Base-by-base conservation (phyloP, 2,113 vertebrate genomes). In the Cyprinodon tularosa region DNA sequence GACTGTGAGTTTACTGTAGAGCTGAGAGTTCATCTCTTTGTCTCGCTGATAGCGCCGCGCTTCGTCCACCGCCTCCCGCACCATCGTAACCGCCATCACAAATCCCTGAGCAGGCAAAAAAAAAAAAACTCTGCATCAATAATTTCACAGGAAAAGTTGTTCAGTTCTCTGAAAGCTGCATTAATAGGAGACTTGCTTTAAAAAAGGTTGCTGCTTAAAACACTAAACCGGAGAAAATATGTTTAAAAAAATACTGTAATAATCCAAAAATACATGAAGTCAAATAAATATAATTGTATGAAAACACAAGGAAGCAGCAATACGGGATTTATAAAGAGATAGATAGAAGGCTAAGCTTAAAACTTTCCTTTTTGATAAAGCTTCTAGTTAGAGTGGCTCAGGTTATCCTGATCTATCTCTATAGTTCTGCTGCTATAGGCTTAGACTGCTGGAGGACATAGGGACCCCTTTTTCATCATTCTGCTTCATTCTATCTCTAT, bases 11-110 rank as follows among this genome's bases (percentile, higher is more conserved):
- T 98, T 99, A 95, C 96, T 96, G 85, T 99, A 99, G 13, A 98
- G 93, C 62, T 98, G 98, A 2, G 97, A 98, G 91, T 99, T 99
- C 96, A 99, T 97, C 86, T 99, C 98, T 88, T 98, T 98, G 94
- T 99, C 98, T 74, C 98, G 94, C 79, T 94, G 95, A 89, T 94
- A 97, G 68, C 98, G 96, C 0, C 98, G 95, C 82, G 96, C 95
- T 87, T 99, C 98, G 74, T 99, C 98, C 85, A 96, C 94, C 0
- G 96, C 98, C 85, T 99, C 98, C 62, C 98, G 95, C 47, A 86
- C 91, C 93, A 99, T 95, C 0, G 98, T 99, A 38, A 98, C 97
- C 0, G 98, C 93, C 81, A 99, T 80, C 88, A 99, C 98, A 88
- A 99, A 98, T 42, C 94, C 96, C 98, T 99, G 89, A 59, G 37